Percentiles rank a stretch among this genome's conserved stretches.
These are phyloP conservation scores for Anguilla megastoma DNA, from an alignment of 2,797 vertebrate species.

Conservation along the genomic window DNA sequence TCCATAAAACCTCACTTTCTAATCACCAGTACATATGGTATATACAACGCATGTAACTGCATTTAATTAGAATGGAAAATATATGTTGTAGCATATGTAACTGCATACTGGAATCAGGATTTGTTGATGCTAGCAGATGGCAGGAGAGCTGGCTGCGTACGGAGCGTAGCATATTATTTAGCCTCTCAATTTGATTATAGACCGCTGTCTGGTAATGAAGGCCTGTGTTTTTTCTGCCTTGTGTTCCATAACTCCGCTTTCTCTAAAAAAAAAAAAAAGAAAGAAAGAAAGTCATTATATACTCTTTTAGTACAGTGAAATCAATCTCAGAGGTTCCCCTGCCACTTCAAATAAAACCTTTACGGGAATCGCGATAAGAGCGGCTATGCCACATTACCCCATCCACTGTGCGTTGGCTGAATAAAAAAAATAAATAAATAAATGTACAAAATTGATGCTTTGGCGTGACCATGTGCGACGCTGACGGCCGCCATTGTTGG, in stretches of 20 bases:
- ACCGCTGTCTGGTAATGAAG: background rate
- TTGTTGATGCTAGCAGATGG: constrained; percentile 11
- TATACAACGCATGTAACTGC: background rate
- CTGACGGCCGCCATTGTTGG: constrained; percentile 40
- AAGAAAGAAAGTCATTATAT: background rate
- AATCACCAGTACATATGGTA: background rate
- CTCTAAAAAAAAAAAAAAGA: background rate
- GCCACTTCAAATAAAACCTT: constrained; percentile 5
- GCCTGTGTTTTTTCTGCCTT: constrained; percentile 15
- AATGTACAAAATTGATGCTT: background rate
- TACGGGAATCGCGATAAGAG: background rate
- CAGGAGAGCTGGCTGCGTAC: background rate
- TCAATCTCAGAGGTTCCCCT: background rate
- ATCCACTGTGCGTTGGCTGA: background rate
- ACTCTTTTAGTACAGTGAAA: constrained; percentile 7
- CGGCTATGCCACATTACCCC: background rate
- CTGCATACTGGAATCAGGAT: background rate
- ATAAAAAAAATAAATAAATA: background rate
- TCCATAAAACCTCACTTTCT: no score
- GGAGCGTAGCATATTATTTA: background rate
- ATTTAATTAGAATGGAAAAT: background rate
- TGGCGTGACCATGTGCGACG: constrained; percentile 38
- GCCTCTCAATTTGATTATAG: constrained; percentile 15
- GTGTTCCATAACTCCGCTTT: background rate
- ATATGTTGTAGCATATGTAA: background rate